Evolutionary conservation across 2,113 vertebrate genomes (phyloP).

Genomic region (Ictalurus punctatus): DNA sequence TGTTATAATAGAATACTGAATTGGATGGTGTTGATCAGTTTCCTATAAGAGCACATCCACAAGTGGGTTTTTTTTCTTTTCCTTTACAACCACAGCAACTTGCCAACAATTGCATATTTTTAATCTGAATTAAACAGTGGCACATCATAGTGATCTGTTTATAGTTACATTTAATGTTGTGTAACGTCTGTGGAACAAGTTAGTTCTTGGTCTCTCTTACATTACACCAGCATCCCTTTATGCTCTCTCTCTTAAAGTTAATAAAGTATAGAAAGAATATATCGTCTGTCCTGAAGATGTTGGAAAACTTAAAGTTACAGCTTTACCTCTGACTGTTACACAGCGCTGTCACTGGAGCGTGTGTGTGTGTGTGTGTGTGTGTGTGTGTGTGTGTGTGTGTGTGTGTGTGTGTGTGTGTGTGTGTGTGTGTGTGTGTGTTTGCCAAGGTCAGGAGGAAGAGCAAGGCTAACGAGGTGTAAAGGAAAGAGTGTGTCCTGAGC

Average conservation of each 20-base stretch:
- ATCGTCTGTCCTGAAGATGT: background rate
- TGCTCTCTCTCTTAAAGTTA: background rate
- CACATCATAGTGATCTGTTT: background rate
- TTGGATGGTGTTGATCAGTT: background rate
- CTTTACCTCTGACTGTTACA: background rate
- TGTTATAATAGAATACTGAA: background rate
- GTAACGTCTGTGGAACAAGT: background rate
- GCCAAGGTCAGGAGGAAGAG: constrained; percentile 64
- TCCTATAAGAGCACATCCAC: background rate
- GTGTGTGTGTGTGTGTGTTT: too few relatives aligned
- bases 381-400: too few relatives aligned
- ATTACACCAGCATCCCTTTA: background rate
- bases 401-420: background rate
- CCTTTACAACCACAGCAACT: background rate
- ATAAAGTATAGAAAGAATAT: background rate
- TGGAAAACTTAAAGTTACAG: background rate
- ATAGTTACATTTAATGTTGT: background rate
- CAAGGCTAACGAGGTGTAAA: constrained; percentile 70
- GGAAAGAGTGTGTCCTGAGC: constrained; percentile 61
- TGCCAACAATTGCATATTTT: background rate
- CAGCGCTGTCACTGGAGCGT: background rate
- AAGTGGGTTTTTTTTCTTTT: background rate
- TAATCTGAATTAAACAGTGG: background rate
- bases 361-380: background rate
- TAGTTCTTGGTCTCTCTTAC: background rate